phyloP scores from a whole-genome alignment of 2,113 vertebrate genomes.

The Pomatorhinus ruficollis region DNA sequence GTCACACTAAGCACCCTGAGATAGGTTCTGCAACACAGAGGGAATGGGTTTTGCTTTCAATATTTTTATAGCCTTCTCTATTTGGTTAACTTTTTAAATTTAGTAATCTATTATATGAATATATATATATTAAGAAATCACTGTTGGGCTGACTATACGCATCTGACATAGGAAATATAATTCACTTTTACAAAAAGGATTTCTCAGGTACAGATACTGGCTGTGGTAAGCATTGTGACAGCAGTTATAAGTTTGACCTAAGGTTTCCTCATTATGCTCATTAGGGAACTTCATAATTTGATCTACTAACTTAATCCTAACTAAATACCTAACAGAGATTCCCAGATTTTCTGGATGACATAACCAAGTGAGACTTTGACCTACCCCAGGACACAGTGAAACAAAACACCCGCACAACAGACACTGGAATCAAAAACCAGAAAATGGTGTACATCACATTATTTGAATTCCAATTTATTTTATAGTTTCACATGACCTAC shows the following conservation, averaged over 20 bases:
- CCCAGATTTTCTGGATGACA: not conserved
- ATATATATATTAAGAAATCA: not conserved
- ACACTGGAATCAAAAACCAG: not conserved
- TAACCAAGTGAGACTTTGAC: not conserved
- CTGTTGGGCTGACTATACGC: not conserved
- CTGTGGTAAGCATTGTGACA: not conserved
- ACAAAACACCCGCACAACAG: not conserved
- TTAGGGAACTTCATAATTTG: not conserved
- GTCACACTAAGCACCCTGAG: not conserved
- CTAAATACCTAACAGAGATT: not conserved
- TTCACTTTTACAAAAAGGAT: not conserved
- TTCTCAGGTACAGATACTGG: not conserved
- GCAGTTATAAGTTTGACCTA: not conserved
- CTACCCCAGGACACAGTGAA: not conserved
- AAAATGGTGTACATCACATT: not conserved
- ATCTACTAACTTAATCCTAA: not conserved
- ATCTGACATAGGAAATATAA: not conserved
- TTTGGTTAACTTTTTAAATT: not conserved
- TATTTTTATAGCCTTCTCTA: not conserved
- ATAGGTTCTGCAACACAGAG: not conserved
- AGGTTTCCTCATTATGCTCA: not conserved
- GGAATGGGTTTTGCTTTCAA: not conserved
- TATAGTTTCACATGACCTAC: not conserved
- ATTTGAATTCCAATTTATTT: not conserved
- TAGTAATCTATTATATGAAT: not conserved